phyloP scores from a whole-genome alignment of 2,113 vertebrate species.

The Triplophysa dalaica region DNA sequence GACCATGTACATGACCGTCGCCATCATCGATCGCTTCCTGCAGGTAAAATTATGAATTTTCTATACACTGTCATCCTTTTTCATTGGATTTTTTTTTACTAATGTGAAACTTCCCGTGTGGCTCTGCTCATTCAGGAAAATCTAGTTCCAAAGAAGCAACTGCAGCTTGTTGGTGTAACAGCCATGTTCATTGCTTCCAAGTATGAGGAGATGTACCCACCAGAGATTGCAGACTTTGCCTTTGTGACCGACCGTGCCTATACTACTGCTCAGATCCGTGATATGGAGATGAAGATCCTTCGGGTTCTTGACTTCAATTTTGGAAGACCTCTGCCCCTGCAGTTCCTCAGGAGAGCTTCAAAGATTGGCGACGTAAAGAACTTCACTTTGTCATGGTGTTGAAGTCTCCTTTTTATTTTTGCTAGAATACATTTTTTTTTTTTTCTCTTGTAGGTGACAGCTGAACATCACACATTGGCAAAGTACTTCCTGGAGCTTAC shows the following conservation, averaged over 20 bases:
- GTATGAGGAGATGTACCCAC: constrained; percentile 82
- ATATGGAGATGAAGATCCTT: constrained; percentile 84
- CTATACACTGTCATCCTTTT: too few relatives aligned
- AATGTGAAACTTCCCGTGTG: background rate
- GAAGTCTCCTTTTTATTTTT: background rate
- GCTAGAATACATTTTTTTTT: background rate
- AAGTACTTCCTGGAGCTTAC: constrained; percentile 86
- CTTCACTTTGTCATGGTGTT: background rate
- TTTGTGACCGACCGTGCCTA: constrained; percentile 77
- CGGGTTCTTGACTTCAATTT: constrained; percentile 77
- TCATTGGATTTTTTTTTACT: background rate
- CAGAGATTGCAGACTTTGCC: constrained; percentile 76
- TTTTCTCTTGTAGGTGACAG: constrained; percentile 72
- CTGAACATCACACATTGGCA: constrained; percentile 77
- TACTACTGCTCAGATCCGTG: constrained; percentile 75
- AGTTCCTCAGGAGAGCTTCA: constrained; percentile 81
- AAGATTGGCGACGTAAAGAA: constrained; percentile 77
- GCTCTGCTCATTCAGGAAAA: constrained; percentile 67
- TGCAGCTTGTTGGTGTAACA: constrained; percentile 84
- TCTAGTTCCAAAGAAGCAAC: constrained; percentile 75
- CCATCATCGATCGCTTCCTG: constrained; percentile 83
- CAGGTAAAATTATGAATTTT: constrained; percentile 71
- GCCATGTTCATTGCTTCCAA: constrained; percentile 89
- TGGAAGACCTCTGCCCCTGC: constrained; percentile 75
- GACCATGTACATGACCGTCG: constrained; percentile 86